phyloP scores from a whole-genome alignment of 2,113 vertebrate species.

The Phoxinus phoxinus region DNA sequence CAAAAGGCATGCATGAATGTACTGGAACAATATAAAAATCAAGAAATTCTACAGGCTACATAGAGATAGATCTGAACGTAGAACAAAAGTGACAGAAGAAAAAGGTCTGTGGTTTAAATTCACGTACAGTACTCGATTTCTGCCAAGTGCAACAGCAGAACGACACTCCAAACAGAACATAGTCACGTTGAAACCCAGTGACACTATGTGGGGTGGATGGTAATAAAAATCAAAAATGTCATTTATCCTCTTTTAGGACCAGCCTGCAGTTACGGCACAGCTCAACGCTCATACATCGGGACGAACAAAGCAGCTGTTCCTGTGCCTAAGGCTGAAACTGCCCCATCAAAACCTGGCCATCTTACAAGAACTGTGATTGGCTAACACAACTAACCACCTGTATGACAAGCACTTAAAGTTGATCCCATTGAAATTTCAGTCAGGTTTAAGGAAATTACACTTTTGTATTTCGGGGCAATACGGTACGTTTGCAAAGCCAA shows the following conservation, averaged over 20 bases:
- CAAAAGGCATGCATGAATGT: slow-evolving; percentile 61
- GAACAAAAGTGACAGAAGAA: slow-evolving; percentile 32
- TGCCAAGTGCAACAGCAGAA: slow-evolving; percentile 35
- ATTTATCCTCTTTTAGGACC: slow-evolving; percentile 54
- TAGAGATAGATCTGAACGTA: slow-evolving; percentile 27
- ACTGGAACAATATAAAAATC: slow-evolving; percentile 24
- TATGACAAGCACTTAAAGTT: slow-evolving; percentile 27
- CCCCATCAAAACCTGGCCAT: slow-evolving; percentile 34
- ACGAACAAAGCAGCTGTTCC: slow-evolving; percentile 49
- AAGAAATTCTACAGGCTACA: slow-evolving; percentile 35
- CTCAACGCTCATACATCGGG: slow-evolving; percentile 44
- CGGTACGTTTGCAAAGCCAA: not conserved
- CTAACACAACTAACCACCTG: slow-evolving; percentile 26
- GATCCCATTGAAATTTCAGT: slow-evolving; percentile 44
- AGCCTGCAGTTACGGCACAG: slow-evolving; percentile 62
- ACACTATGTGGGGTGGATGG: slow-evolving; percentile 44
- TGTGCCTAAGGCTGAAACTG: slow-evolving; percentile 46
- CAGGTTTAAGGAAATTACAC: slow-evolving; percentile 3
- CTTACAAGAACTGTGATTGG: slow-evolving; percentile 34
- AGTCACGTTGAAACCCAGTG: slow-evolving; percentile 36
- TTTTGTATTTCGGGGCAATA: not conserved
- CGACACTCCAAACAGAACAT: slow-evolving; percentile 18
- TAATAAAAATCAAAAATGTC: not conserved
- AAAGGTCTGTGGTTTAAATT: slow-evolving; percentile 44
- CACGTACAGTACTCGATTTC: slow-evolving; percentile 57